Conservation (phyloP, 2,797 vertebrate species). For the Bryconaethiops microstoma region DNA sequence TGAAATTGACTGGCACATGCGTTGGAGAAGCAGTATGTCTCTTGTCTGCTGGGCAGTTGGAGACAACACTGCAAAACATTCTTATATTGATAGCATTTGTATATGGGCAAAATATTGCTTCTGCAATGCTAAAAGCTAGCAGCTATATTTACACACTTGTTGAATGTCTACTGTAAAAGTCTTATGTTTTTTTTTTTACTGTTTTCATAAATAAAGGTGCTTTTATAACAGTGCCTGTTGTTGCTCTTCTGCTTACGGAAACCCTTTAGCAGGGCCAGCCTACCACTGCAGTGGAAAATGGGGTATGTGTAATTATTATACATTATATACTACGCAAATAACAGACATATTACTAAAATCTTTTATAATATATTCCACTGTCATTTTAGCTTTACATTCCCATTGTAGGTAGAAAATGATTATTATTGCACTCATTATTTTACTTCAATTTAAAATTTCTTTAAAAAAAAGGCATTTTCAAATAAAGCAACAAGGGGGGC, state of each 20-base stretch:
- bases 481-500: no score
- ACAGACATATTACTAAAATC: no score
- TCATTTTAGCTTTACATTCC: no score
- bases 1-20: conserved; percentile 2
- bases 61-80: conserved; percentile 40
- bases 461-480: no score
- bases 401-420: no score
- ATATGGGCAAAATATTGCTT: conserved; percentile 35
- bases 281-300: no score
- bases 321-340: no score
- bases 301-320: no score
- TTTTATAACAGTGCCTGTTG: conserved; percentile 60
- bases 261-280: no score
- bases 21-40: conserved; percentile 43
- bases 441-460: no score
- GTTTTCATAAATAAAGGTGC: conserved; percentile 80
- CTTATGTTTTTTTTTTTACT: conserved; percentile 76
- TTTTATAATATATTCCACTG: no score
- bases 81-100: neutral
- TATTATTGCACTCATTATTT: no score
- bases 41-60: conserved; percentile 78
- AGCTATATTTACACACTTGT: conserved; percentile 49
- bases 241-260: neutral
- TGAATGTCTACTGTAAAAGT: conserved; percentile 69
- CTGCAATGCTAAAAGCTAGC: conserved; percentile 46